These are phyloP conservation scores for Alces alces DNA, from an alignment of 2,113 vertebrate species.

Conservation along the genomic window DNA sequence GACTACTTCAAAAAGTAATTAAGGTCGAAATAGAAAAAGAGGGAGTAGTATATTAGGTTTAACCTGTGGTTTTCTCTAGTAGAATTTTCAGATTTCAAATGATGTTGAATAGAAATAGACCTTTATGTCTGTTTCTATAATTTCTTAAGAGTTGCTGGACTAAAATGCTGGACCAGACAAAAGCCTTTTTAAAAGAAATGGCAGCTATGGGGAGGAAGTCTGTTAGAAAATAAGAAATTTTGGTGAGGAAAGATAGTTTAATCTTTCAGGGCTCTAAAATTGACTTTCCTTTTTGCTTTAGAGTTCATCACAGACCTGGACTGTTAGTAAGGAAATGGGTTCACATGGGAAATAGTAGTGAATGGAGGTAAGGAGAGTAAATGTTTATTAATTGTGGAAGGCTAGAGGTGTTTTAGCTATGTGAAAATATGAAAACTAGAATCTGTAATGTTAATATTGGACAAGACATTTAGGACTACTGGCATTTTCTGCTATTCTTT, in stretches of 20 bases:
- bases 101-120: not conserved
- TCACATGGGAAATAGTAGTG: not conserved
- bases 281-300: not conserved
- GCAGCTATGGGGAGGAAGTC: not conserved
- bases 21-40: not conserved
- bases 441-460: not conserved
- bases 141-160: not conserved
- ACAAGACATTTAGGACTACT: not conserved
- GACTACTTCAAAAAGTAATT: not conserved
- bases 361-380: not conserved
- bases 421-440: not conserved
- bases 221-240: conserved; percentile 1
- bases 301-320: not conserved
- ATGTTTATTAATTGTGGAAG: not conserved
- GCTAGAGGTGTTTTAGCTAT: not conserved
- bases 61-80: not conserved
- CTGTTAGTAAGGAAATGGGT: not conserved
- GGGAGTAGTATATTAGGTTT: not conserved
- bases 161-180: not conserved
- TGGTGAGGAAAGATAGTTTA: not conserved
- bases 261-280: not conserved
- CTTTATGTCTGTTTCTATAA: not conserved
- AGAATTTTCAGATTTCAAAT: conserved; percentile 2
- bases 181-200: not conserved
- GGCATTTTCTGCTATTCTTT: not conserved